Evolutionary conservation across 1,140 invertebrate species (phyloP).

Genomic region (Ephestia elutella): DNA sequence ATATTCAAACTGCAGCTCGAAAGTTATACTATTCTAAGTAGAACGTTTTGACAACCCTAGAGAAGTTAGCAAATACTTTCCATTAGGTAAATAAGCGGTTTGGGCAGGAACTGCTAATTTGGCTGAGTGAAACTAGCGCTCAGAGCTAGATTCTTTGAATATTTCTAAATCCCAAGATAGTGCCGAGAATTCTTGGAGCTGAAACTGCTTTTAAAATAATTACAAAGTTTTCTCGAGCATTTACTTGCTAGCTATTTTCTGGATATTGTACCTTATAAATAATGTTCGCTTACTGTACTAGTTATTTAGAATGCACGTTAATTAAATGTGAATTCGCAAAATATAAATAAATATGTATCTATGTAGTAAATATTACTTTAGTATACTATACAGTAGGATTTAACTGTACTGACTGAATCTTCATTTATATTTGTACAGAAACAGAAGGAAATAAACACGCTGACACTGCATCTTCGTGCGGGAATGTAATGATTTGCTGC

Average conservation of each 20-base stretch:
- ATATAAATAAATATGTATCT: too few species aligned
- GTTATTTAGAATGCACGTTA: too few species aligned
- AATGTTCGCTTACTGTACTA: too few species aligned
- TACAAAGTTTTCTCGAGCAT: background rate
- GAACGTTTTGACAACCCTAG: background rate
- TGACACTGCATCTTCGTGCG: too few species aligned
- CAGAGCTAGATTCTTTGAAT: background rate
- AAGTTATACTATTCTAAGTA: background rate
- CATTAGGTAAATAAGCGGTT: slow-evolving; percentile 12
- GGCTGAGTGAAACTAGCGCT: slow-evolving; percentile 10
- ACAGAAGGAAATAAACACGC: too few species aligned
- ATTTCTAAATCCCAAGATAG: slow-evolving; percentile 2
- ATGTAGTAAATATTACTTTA: too few species aligned
- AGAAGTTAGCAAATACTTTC: background rate
- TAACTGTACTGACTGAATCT: too few species aligned
- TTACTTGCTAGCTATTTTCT: background rate
- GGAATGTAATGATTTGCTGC: too few species aligned
- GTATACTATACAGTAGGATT: too few species aligned
- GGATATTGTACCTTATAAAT: background rate
- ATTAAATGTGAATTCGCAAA: too few species aligned
- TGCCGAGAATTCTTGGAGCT: background rate
- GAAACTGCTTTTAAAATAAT: background rate
- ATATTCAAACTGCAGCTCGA: too few species aligned
- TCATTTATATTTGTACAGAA: too few species aligned
- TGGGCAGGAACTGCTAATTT: slow-evolving; percentile 11